Evolutionary conservation across 2,888 invertebrate species (phyloP), one percentile per base, ranked within the genome.

Genomic region (Acheta domesticus): DNA sequence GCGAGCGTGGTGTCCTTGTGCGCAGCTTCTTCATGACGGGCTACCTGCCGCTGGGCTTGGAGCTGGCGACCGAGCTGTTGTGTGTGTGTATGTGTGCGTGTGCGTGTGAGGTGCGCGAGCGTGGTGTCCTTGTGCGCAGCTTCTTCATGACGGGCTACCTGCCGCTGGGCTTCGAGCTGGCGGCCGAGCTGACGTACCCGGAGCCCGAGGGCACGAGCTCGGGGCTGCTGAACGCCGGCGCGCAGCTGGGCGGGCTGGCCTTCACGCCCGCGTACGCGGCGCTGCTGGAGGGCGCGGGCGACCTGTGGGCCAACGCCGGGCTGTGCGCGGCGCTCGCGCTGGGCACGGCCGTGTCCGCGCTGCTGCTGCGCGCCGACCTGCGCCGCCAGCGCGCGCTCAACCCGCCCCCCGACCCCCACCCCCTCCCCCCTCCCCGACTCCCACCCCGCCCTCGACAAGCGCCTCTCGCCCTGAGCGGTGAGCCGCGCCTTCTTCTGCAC

Each of bases 131-230:
- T 36, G 36, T 36, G 36, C 36, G 36, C 87, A 98, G 98, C 82
- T 99, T 99, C 89, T 99, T 98, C 88, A 99, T 99, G 99, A 98
- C 98, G n/a, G 99, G 99, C 20, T 97, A 98, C 85, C 88, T 99
- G 79, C 98, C 99, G 0, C 96, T 99, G 20, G 99, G 99, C 2
- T 99, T 99, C 88, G 99, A 99, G 87, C 94, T 99, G 84, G 99
- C 97, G 2, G 96, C 98, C 0, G 99, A 99, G 87, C 89, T 99
- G 75, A 99, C 99, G 0, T 99, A 96, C 86, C 99, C 99, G 0
- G 97, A 97, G 86, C 96, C 98, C 0, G 99, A 99, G 88, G 98
- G 98, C 20, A 98, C 98, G 0, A 96, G 98, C 0, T 95, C 98
- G 0, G 99, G 99, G 2, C 89, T 99, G 75, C 89, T 99, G 76